These are phyloP conservation scores for Hirudo medicinalis DNA, from an alignment of 1,140 invertebrate genomes.

Conservation along the genomic window DNA sequence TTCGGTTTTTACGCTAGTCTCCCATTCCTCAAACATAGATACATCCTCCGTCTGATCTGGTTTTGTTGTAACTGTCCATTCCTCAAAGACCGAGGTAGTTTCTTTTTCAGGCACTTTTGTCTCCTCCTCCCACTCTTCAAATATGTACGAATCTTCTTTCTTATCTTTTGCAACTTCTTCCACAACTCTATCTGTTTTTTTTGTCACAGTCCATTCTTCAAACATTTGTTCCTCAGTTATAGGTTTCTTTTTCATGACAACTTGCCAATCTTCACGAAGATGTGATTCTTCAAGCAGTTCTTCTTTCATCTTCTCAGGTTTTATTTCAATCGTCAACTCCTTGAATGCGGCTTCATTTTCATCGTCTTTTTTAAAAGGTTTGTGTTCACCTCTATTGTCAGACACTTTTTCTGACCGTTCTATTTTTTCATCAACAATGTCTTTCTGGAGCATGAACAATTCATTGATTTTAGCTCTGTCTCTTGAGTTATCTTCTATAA, in stretches of 20 bases:
- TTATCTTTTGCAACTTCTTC: not conserved
- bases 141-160: not conserved
- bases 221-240: not conserved
- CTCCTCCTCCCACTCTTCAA: conserved; percentile 14
- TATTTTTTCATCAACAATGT: no score
- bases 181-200: conserved; percentile 14
- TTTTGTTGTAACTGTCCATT: not conserved
- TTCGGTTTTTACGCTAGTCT: not conserved
- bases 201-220: conserved; percentile 5
- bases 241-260: not conserved
- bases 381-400: no score
- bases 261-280: not conserved
- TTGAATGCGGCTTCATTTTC: no score
- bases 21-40: conserved; percentile 7
- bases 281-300: conserved; percentile 3
- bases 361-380: no score
- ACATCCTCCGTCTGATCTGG: not conserved
- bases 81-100: not conserved
- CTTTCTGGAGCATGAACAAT: not conserved
- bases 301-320: not conserved
- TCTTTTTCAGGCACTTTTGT: no score
- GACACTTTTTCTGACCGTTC: no score
- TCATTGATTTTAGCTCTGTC: not conserved
- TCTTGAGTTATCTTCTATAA: not conserved
- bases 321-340: not conserved